phyloP scores from a whole-genome alignment of 2,797 vertebrate species.

The Lacerta agilis region DNA sequence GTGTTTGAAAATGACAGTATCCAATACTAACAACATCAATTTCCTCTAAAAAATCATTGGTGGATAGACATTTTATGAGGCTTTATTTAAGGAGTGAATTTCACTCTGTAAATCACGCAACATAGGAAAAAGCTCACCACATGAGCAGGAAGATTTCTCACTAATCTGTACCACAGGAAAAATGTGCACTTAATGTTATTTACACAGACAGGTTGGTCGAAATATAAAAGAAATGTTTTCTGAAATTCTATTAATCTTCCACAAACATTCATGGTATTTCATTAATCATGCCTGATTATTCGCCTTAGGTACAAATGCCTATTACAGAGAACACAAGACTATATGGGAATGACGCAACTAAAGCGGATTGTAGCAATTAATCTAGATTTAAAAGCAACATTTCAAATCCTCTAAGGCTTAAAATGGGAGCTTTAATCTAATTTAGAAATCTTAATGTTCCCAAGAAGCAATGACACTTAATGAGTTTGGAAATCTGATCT shows the following conservation, averaged over 20 bases:
- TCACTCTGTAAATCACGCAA: background rate
- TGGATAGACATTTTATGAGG: background rate
- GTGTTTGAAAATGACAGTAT: background rate
- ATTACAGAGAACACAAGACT: constrained; percentile 29
- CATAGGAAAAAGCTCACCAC: background rate
- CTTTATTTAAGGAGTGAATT: background rate
- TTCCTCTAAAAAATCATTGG: constrained; percentile 14
- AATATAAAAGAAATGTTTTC: constrained; percentile 22
- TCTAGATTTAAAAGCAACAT: constrained; percentile 32
- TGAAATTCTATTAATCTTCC: constrained; percentile 42
- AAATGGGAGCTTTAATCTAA: constrained; percentile 39
- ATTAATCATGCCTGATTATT: constrained; percentile 49
- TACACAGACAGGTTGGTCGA: constrained; percentile 21
- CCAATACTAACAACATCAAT: background rate
- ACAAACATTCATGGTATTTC: constrained; percentile 56
- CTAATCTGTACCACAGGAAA: background rate
- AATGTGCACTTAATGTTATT: background rate
- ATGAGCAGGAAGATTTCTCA: background rate
- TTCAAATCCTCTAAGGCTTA: constrained; percentile 20
- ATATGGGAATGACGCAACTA: background rate
- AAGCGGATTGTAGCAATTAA: constrained; percentile 25
- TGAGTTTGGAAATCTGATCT: constrained; percentile 39
- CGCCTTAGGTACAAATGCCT: constrained; percentile 16
- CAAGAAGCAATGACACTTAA: background rate
- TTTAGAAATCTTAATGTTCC: background rate